A percentile compares a stretch with the other conserved stretches of the same genome.
Conservation (phyloP, 1,140 invertebrate species). For the Leptopilina clavipes region DNA sequence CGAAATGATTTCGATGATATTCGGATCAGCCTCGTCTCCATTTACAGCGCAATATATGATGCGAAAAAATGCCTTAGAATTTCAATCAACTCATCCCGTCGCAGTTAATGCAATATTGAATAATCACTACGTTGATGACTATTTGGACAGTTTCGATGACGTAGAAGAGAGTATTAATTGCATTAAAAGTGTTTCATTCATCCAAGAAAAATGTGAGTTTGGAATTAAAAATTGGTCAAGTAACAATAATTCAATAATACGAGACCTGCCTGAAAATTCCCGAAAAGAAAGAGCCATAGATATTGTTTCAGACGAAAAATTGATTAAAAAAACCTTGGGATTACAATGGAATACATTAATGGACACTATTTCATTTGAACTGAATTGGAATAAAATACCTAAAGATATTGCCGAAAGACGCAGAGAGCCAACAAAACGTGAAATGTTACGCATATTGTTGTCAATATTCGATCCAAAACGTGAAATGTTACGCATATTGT, state of each 20-base stretch:
- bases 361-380: constrained; percentile 34
- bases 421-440: neutral
- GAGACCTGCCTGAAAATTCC: neutral
- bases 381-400: neutral
- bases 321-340: constrained; percentile 36
- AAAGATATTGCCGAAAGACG: neutral
- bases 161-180: constrained; percentile 28
- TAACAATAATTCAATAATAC: neutral
- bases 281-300: constrained; percentile 7
- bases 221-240: constrained; percentile 39
- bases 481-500: neutral
- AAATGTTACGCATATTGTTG: neutral
- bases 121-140: constrained; percentile 51
- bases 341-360: constrained; percentile 36
- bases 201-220: constrained; percentile 40
- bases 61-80: constrained; percentile 54
- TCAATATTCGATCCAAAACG: neutral
- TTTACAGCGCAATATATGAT: constrained; percentile 55
- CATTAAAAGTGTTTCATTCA: neutral
- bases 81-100: constrained; percentile 20
- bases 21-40: constrained; percentile 61
- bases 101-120: constrained; percentile 35
- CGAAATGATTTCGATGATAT: constrained; percentile 61
- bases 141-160: constrained; percentile 41
- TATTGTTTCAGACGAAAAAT: neutral